These are phyloP conservation scores for Hycleus cichorii DNA, from an alignment of 1,140 invertebrate genomes.

Conservation along the genomic window DNA sequence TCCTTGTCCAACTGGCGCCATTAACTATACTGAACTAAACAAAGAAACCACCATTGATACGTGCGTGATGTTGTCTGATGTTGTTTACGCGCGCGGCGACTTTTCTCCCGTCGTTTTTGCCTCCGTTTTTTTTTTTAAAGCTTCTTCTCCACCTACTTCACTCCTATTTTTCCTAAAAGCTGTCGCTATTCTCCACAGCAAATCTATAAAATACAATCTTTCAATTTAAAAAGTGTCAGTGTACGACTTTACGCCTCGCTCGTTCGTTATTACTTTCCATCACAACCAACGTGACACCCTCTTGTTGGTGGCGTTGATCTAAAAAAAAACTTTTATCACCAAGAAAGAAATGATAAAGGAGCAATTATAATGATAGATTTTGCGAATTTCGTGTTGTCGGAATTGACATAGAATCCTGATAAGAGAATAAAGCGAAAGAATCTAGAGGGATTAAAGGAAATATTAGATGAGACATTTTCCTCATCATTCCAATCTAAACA, in stretches of 20 bases:
- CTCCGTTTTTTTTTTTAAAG: neutral
- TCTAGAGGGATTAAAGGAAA: too few relatives aligned
- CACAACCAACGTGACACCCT: neutral
- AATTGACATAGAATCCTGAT: too few relatives aligned
- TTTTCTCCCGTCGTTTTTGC: neutral
- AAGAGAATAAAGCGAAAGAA: too few relatives aligned
- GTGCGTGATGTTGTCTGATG: too few relatives aligned
- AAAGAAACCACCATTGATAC: neutral
- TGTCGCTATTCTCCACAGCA: constrained; percentile 13
- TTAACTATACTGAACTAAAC: neutral
- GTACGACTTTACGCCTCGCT: constrained; percentile 9
- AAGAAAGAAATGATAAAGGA: too few relatives aligned
- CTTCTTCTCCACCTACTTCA: too few relatives aligned
- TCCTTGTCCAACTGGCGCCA: neutral
- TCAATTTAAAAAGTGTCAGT: constrained; percentile 19
- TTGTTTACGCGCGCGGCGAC: neutral
- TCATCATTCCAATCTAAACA: too few relatives aligned
- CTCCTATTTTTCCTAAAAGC: constrained; percentile 10
- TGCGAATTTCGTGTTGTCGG: too few relatives aligned
- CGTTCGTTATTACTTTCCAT: constrained; percentile 4
- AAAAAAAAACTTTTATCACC: too few relatives aligned
- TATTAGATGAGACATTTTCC: too few relatives aligned
- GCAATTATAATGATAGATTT: too few relatives aligned
- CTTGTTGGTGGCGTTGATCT: too few relatives aligned
- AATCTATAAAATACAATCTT: constrained; percentile 20